These are phyloP conservation scores for Enteromius viviparus DNA, from an alignment of 2,797 vertebrate genomes.

Conservation along the genomic window DNA sequence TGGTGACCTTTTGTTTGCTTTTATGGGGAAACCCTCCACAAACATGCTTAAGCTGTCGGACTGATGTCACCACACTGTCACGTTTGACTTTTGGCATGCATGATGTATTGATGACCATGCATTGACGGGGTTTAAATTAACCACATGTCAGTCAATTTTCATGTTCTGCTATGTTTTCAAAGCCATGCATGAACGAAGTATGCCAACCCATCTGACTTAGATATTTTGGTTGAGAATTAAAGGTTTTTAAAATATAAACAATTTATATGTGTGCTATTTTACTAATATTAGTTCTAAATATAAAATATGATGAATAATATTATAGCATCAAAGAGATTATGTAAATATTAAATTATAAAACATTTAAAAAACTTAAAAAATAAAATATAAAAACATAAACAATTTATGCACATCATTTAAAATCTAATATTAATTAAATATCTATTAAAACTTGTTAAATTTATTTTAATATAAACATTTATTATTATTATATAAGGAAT, in stretches of 20 bases:
- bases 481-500: background rate
- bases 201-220: too few species aligned
- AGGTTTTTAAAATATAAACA: background rate
- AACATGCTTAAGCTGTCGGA: background rate
- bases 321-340: background rate
- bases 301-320: background rate
- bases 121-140: background rate
- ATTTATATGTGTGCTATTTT: background rate
- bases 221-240: too few species aligned
- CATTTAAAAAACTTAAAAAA: background rate
- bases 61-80: conserved; percentile 11
- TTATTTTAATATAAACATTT: background rate
- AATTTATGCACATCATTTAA: too few species aligned
- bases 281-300: background rate
- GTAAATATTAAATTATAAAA: background rate
- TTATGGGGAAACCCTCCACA: conserved; percentile 44
- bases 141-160: background rate
- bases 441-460: too few species aligned
- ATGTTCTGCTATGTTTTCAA: background rate
- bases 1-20: conserved; percentile 57
- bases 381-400: too few species aligned
- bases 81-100: background rate
- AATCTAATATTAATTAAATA: too few species aligned
- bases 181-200: background rate
- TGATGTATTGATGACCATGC: background rate